These are phyloP conservation scores for Peromyscus leucopus DNA, from an alignment of 2,113 vertebrate species.

Conservation along the genomic window DNA sequence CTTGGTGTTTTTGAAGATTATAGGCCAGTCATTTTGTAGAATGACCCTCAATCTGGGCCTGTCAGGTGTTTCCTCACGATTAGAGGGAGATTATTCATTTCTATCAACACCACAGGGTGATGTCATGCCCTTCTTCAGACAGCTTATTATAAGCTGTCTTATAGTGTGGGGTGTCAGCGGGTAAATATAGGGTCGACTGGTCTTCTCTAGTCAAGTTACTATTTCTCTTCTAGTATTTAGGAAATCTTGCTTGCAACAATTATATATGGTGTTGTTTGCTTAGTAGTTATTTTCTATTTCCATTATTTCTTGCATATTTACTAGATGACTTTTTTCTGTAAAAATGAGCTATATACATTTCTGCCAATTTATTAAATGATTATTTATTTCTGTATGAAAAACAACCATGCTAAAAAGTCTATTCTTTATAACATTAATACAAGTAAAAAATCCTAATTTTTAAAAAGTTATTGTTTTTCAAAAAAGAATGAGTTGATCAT, in stretches of 20 bases:
- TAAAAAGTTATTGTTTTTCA: neutral
- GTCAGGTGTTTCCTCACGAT: slow-evolving; percentile 2
- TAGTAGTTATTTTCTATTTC: slow-evolving; percentile 41
- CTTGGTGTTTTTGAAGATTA: slow-evolving; percentile 23
- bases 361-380: slow-evolving; percentile 17
- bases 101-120: neutral
- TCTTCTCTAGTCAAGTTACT: neutral
- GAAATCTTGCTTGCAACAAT: neutral
- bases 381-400: slow-evolving; percentile 35
- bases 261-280: neutral
- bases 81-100: neutral
- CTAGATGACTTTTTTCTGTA: neutral
- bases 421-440: neutral
- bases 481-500: neutral
- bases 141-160: neutral
- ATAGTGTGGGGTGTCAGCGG: neutral
- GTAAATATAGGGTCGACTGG: neutral
- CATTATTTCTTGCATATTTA: slow-evolving; percentile 17
- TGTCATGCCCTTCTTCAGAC: neutral
- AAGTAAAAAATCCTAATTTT: slow-evolving; percentile 45
- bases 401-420: slow-evolving; percentile 1
- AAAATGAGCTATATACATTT: neutral
- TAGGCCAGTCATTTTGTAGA: slow-evolving; percentile 1
- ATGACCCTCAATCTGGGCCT: neutral
- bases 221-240: neutral